Conservation (phyloP, 2,797 vertebrate genomes). For the Notolepis coatsorum region DNA sequence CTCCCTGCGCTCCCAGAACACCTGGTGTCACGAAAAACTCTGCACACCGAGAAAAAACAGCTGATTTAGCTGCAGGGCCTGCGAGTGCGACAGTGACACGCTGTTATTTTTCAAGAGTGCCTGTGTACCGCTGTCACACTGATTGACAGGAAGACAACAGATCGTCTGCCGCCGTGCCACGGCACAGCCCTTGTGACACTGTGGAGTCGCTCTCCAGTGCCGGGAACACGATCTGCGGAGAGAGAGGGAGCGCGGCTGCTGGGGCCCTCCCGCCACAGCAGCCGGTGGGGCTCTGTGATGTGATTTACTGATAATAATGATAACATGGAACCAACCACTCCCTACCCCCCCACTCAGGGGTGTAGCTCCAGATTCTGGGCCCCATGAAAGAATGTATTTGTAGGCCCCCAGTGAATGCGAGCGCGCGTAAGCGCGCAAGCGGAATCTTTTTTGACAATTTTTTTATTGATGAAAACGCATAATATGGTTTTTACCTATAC, state of each 20-base stretch:
- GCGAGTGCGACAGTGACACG: conserved; percentile 10
- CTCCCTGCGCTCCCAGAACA: conserved; percentile 12
- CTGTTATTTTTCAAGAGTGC: conserved; percentile 47
- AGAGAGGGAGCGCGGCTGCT: conserved; percentile 40
- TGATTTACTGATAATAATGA: conserved; percentile 77
- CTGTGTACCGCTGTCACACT: conserved; percentile 41
- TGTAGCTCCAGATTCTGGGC: too few relatives aligned
- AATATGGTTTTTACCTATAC: too few relatives aligned
- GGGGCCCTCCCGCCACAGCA: conserved; percentile 49
- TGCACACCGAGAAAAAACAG: conserved; percentile 15
- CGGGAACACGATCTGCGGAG: conserved; percentile 19
- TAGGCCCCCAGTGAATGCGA: too few relatives aligned
- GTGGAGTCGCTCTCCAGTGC: conserved; percentile 58
- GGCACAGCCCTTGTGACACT: conserved; percentile 64
- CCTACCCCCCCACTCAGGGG: conserved; percentile 22
- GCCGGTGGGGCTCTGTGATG: conserved; percentile 64
- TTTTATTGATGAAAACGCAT: too few relatives aligned
- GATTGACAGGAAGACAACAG: conserved; percentile 63
- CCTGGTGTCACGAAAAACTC: not conserved
- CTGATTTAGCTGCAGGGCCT: conserved; percentile 18
- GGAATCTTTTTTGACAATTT: too few relatives aligned
- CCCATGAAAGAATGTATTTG: too few relatives aligned
- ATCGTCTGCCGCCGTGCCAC: conserved; percentile 45
- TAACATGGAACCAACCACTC: conserved; percentile 60
- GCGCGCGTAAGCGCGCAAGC: too few relatives aligned